Evolutionary conservation across 2,888 invertebrate genomes (phyloP).

Genomic region (Philopedon plagiatum): DNA sequence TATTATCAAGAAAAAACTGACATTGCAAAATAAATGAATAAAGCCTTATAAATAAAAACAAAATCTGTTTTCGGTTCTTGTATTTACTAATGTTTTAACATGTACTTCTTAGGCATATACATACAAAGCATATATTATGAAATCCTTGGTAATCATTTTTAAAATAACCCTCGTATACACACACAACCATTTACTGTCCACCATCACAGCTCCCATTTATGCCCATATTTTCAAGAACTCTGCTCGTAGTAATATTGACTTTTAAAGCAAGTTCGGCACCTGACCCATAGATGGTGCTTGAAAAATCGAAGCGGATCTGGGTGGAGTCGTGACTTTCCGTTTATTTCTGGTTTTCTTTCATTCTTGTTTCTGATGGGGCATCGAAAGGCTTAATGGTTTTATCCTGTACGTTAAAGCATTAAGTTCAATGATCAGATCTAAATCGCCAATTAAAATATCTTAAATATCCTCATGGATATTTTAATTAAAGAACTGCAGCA

Average conservation of each 20-base stretch:
- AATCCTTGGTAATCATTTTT: neutral
- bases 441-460: neutral
- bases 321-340: neutral
- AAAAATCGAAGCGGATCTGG: slow-evolving; percentile 8
- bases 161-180: neutral
- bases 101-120: no score
- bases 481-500: neutral
- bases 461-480: neutral
- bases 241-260: slow-evolving; percentile 14
- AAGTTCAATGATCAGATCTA: neutral
- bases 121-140: no score
- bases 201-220: slow-evolving; percentile 16
- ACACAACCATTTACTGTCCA: neutral
- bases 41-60: no score
- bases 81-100: no score
- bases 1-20: no score
- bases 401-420: neutral
- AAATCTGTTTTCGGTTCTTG: no score
- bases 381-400: neutral
- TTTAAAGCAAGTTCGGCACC: slow-evolving; percentile 3
- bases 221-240: neutral
- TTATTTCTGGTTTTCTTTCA: slow-evolving; percentile 8
- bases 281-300: slow-evolving; percentile 19
- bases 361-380: slow-evolving; percentile 2
- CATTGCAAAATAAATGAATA: no score